Evolutionary conservation across 2,888 invertebrate species (phyloP).

Genomic region (Hirtodrosophila trivittata): DNA sequence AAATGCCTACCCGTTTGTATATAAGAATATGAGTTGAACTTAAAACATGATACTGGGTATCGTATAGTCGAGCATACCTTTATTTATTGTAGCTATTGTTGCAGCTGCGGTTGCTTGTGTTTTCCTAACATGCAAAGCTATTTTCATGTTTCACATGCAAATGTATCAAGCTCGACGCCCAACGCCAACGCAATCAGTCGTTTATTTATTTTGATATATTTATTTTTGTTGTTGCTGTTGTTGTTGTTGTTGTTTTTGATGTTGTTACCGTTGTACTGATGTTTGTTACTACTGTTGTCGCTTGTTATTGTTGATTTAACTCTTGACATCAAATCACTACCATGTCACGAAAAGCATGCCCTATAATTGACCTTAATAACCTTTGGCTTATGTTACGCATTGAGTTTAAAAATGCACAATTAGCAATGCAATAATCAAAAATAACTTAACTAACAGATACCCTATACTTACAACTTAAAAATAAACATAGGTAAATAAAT

Average conservation of each 20-base stretch:
- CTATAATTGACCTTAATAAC: constrained; percentile 23
- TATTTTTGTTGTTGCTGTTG: constrained; percentile 40
- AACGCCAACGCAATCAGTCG: constrained; percentile 63
- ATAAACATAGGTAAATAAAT: too few relatives aligned
- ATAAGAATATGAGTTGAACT: background rate
- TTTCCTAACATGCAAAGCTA: constrained; percentile 65
- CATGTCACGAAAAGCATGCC: constrained; percentile 35
- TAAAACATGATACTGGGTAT: too few relatives aligned
- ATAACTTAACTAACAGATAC: background rate
- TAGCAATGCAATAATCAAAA: background rate
- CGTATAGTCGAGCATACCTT: background rate
- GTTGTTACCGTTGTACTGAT: constrained; percentile 7
- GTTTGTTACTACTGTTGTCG: constrained; percentile 23
- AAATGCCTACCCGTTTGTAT: too few relatives aligned
- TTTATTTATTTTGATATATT: constrained; percentile 43
- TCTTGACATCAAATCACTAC: constrained; percentile 65
- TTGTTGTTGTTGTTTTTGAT: constrained; percentile 29
- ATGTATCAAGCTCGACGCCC: constrained; percentile 35
- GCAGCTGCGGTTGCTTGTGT: constrained; percentile 6
- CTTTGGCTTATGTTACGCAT: constrained; percentile 41
- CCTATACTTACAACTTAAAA: too few relatives aligned
- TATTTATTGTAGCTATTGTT: constrained; percentile 22
- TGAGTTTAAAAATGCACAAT: constrained; percentile 51
- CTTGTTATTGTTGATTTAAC: constrained; percentile 64
- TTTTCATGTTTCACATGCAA: constrained; percentile 61